Evolutionary conservation across 2,113 vertebrate species (phyloP), one percentile per base, ranked within the genome.

Genomic region (Ploceus nigricollis): DNA sequence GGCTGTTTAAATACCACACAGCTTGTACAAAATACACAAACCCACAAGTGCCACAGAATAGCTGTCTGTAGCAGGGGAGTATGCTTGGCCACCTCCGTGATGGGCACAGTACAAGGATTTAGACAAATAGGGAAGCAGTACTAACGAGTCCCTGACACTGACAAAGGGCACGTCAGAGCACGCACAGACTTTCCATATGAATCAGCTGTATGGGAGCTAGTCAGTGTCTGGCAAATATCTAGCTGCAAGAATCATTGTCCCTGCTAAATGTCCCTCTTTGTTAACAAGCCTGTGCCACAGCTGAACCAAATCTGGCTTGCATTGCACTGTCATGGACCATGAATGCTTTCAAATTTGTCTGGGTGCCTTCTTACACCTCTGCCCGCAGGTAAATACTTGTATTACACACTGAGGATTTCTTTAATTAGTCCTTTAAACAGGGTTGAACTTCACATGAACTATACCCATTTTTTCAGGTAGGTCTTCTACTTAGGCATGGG

Each of bases 291-390:
- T 35, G 1, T 37, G 30, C 45, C 51, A 54, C 61, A 85, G 24
- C 25, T 44, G 35, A 17, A n/a, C 58, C 1, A 2, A 54, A 42
- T 30, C 39, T 70, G 42, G 20, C 10, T 83, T 66, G 42, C 20
- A 2, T 16, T 76, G 31, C 23, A 1, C 33, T 27, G 39, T 61
- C 50, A 31, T 0, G 2, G 50, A 28, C 35, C 37, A 7, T 5
- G 42, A 76, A 73, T 18, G 24, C 12, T 75, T 69, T 80, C 63
- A 51, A 19, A n/a, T 76, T 76, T 68, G 28, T 31, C 44, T 33
- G 16, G 12, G 11, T 6, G 3, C 45, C 39, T 28, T 83, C 71
- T 66, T 73, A 42, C 42, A 75, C 19, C 47, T 87, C 42, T 87
- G 18, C 64, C 35, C 19, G n/a, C 21, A 50, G 25, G 37, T 61